Conservation (phyloP, 2,888 invertebrate species). For the Aphrophora alni region DNA sequence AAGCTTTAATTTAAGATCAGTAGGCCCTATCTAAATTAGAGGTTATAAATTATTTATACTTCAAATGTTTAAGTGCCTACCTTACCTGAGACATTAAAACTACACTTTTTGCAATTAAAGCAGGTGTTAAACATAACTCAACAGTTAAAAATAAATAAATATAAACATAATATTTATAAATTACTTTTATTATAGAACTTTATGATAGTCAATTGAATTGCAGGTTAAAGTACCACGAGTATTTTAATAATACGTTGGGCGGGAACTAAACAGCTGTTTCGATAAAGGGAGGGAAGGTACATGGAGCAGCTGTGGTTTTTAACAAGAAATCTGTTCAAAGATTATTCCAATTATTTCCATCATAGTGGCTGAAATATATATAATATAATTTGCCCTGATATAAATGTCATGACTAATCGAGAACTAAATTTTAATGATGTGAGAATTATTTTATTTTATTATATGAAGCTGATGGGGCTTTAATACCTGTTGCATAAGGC, state of each 20-base stretch:
- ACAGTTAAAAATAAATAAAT: background rate
- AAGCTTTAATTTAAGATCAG: too few relatives aligned
- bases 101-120: background rate
- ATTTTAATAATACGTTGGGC: background rate
- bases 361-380: too few relatives aligned
- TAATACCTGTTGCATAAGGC: too few relatives aligned
- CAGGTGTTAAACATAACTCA: background rate
- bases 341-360: too few relatives aligned
- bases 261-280: conserved; percentile 4
- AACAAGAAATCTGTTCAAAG: background rate
- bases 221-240: background rate
- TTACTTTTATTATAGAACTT: background rate
- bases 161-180: background rate
- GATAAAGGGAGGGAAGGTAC: background rate
- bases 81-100: background rate
- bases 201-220: background rate
- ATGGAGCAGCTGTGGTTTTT: background rate
- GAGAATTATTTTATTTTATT: too few relatives aligned
- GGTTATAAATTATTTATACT: too few relatives aligned
- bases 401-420: too few relatives aligned
- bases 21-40: too few relatives aligned
- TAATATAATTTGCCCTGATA: too few relatives aligned
- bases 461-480: too few relatives aligned
- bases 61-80: too few relatives aligned
- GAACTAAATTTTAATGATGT: too few relatives aligned